Percentiles rank a stretch among this genome's conserved stretches.
These are phyloP conservation scores for Ceratitis capitata DNA, from an alignment of 1,140 invertebrate genomes.

Conservation along the genomic window DNA sequence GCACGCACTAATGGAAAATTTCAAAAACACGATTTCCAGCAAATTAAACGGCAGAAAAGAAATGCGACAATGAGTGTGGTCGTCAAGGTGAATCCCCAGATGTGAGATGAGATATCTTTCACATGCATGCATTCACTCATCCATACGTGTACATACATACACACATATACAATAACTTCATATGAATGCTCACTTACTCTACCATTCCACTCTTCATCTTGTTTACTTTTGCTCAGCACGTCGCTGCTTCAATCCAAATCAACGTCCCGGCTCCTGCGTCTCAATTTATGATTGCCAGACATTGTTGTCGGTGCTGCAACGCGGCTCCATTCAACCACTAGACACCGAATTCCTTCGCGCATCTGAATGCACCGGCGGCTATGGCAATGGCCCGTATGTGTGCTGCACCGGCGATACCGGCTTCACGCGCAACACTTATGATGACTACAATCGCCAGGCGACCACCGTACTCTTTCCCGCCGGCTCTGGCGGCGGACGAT, in stretches of 20 bases:
- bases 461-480: slow-evolving; percentile 40
- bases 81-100: not conserved
- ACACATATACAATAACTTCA: not conserved
- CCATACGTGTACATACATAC: not conserved
- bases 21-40: not conserved
- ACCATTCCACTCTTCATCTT: not conserved
- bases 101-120: not conserved
- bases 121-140: not conserved
- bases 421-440: slow-evolving; percentile 44
- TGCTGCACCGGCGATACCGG: slow-evolving; percentile 59
- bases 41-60: not conserved
- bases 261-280: slow-evolving; percentile 52
- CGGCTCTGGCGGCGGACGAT: slow-evolving; percentile 33
- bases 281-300: slow-evolving; percentile 55
- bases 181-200: not conserved
- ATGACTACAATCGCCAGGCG: not conserved
- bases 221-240: slow-evolving; percentile 47
- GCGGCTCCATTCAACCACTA: slow-evolving; percentile 44
- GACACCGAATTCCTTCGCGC: slow-evolving; percentile 51
- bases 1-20: not conserved
- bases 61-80: not conserved
- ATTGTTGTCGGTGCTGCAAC: slow-evolving; percentile 51
- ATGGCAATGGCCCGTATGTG: slow-evolving; percentile 50
- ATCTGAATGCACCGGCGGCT: slow-evolving; percentile 51
- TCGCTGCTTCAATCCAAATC: slow-evolving; percentile 56